Percentiles rank a stretch among this genome's conserved stretches.
Evolutionary conservation across 2,888 invertebrate species (phyloP).

Genomic region (Mesorhabditis belari): DNA sequence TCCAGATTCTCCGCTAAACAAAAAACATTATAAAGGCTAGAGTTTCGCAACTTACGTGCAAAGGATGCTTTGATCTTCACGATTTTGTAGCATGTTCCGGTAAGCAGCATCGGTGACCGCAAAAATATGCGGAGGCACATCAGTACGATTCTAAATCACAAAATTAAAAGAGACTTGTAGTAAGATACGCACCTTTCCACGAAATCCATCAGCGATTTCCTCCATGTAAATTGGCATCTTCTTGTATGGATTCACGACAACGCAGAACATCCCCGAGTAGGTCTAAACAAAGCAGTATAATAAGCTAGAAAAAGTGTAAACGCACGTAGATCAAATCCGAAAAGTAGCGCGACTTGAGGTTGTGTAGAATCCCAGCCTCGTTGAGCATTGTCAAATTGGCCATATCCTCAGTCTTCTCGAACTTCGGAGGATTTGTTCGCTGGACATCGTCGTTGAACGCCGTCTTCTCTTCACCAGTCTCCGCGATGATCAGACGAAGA

Average conservation of each 20-base stretch:
- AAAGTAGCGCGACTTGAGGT: conserved; percentile 97
- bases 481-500: too few relatives aligned
- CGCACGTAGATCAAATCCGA: conserved; percentile 99
- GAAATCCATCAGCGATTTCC: conserved; percentile 97
- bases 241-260: too few relatives aligned
- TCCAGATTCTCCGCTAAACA: conserved; percentile 82
- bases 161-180: neutral
- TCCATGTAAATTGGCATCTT: conserved; percentile 98
- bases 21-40: too few relatives aligned
- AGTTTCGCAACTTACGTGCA: too few relatives aligned
- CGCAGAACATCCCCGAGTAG: conserved; percentile 98
- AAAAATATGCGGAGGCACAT: conserved; percentile 98
- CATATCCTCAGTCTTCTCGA: conserved; percentile 99
- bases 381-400: conserved; percentile 97
- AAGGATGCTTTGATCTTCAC: conserved; percentile 97
- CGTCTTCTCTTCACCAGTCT: too few relatives aligned
- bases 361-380: conserved; percentile 97
- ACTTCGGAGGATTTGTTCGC: too few relatives aligned
- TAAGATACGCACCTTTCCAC: conserved; percentile 82
- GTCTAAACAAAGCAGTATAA: conserved; percentile 66
- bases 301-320: too few relatives aligned
- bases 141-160: conserved; percentile 73
- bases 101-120: conserved; percentile 99
- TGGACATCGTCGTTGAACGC: too few relatives aligned
- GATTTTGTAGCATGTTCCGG: conserved; percentile 98